Base-by-base conservation (phyloP, 2,113 vertebrate species). In the Crotalus viridis region DNA sequence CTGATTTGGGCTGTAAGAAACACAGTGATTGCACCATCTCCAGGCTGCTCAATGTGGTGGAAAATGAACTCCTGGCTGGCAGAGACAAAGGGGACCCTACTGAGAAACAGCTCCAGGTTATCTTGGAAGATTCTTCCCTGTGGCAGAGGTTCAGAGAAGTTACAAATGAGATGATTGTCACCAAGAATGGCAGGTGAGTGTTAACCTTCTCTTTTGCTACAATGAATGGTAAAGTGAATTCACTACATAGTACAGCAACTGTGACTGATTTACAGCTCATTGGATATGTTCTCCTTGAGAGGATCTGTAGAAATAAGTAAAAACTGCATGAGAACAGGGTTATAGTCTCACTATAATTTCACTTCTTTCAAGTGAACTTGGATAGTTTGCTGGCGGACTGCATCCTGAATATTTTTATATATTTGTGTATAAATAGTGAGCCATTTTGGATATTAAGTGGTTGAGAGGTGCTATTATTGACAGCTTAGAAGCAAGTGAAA, bases 81-180 rank as follows among this genome's bases (percentile, higher is more conserved):
- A 97, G 98, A 56, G 99, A 99, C 93, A 99, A 99, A 95, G 99
- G 99, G 0, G 99, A 99, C 94, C 99, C 99, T 7, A 99, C 99
- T 0, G 99, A 99, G 97, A 98, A 98, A 39, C 98, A 99, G 94
- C 98, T 99, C 33, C 98, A 97, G 95, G 98, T 99, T 92, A 96
- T 96, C 57, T 97, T 99, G 96, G 99, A 99, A 96, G 99, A 99
- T 26, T 98, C 98, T 0, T 98, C 98, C 0, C 98, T 99, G 59
- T 99, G 99, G 99, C 98, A 98, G 95, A 98, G 98, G 96, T 99
- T 99, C 94, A 98, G 98, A 93, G 98, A 98, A 95, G 98, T 99
- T 97, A 99, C 99, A 56, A 99, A 99, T 8, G 99, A 99, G 97
- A 99, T 99, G 99, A 99, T 99, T 0, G 99, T 99, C 96, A 99